A percentile compares a stretch with the other conserved stretches of the same genome.
Evolutionary conservation across 2,113 vertebrate species (phyloP).

Genomic region (Plestiodon gilberti): DNA sequence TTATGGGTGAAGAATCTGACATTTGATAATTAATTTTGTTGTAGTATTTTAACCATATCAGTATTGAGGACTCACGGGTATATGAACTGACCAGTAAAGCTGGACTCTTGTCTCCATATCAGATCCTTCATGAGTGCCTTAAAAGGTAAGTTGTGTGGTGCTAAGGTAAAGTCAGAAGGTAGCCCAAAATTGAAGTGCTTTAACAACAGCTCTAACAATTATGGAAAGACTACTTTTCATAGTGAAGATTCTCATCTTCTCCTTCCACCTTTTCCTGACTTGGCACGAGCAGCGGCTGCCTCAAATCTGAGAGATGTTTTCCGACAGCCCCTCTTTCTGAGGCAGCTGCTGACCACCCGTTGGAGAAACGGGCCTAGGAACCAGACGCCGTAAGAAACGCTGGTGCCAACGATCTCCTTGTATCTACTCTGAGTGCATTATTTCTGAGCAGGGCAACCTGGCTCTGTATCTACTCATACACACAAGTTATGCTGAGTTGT

Average conservation of each 20-base stretch:
- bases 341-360: background rate
- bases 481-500: background rate
- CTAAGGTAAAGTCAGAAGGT: background rate
- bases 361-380: background rate
- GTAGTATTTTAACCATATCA: constrained; percentile 99
- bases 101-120: constrained; percentile 97
- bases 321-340: background rate
- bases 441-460: too few relatives aligned
- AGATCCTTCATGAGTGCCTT: constrained; percentile 99
- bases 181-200: background rate
- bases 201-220: too few relatives aligned
- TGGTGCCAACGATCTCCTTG: background rate
- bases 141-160: constrained; percentile 84
- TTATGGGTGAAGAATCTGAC: background rate
- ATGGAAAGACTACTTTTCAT: background rate
- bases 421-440: too few relatives aligned
- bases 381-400: background rate
- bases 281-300: too few relatives aligned
- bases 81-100: constrained; percentile 99
- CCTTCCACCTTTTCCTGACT: background rate
- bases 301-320: background rate
- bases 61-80: constrained; percentile 98
- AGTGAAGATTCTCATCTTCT: background rate
- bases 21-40: constrained; percentile 53
- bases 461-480: background rate